Percentiles rank a stretch among this genome's conserved stretches.
phyloP scores from a whole-genome alignment of 2,888 invertebrate genomes.

The Phyto melanocephala region DNA sequence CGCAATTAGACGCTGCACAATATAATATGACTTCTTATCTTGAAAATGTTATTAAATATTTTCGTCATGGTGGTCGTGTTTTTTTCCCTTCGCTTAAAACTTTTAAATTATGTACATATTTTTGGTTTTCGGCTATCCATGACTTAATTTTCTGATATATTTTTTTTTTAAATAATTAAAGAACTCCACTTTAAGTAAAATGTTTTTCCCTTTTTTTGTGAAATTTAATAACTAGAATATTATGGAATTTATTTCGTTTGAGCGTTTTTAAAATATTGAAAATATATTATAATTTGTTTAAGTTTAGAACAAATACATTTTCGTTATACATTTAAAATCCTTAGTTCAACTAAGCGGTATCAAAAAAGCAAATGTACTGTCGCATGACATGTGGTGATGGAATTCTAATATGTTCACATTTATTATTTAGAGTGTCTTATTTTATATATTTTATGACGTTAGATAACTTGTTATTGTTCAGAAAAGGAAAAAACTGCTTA shows the following conservation, averaged over 20 bases:
- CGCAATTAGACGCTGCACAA: not conserved
- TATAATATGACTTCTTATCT: not conserved
- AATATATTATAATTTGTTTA: no score
- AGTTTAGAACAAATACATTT: no score
- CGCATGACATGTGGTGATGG: no score
- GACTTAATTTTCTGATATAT: slow-evolving; percentile 29
- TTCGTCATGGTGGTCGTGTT: slow-evolving; percentile 29
- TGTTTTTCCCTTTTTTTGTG: not conserved
- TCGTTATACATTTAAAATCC: no score
- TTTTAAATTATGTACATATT: slow-evolving; percentile 43
- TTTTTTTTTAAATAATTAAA: not conserved
- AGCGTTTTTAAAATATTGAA: slow-evolving; percentile 12
- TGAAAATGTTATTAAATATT: slow-evolving; percentile 5
- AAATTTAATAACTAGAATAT: not conserved
- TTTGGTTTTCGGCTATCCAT: slow-evolving; percentile 28
- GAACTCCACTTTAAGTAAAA: slow-evolving; percentile 1
- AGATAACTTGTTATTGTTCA: no score
- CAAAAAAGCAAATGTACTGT: no score
- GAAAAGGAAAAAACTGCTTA: not conserved
- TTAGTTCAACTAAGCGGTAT: no score
- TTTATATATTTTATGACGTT: no score
- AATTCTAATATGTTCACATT: no score
- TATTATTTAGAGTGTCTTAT: no score
- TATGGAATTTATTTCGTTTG: not conserved
- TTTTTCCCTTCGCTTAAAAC: not conserved